phyloP scores from a whole-genome alignment of 2,113 vertebrate species.

The Daboia siamensis region DNA sequence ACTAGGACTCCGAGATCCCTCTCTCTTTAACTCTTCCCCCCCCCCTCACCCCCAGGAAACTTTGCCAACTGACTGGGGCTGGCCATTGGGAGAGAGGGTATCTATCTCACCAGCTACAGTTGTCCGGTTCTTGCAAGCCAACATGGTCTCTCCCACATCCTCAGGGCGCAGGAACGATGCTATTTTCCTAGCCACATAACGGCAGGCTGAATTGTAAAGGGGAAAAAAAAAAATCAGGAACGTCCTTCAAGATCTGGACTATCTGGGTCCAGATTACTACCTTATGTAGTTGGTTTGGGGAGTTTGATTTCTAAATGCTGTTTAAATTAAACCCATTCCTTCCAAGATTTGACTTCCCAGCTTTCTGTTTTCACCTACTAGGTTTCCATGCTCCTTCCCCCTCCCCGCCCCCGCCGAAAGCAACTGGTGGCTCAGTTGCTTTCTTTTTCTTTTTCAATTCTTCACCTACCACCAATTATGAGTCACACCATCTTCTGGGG shows the following conservation, averaged over 20 bases:
- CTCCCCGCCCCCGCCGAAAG: neutral
- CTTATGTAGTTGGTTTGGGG: neutral
- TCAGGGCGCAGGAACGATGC: neutral
- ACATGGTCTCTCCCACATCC: neutral
- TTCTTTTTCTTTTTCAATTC: neutral
- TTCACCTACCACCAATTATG: neutral
- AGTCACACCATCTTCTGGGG: constrained; percentile 9
- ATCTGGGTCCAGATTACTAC: neutral
- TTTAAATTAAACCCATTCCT: neutral
- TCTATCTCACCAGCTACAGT: neutral
- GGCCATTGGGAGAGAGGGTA: neutral
- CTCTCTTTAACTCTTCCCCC: neutral
- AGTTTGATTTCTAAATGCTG: neutral
- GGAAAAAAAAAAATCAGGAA: neutral
- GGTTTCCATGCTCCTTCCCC: no score
- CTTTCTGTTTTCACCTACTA: neutral
- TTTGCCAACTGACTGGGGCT: neutral
- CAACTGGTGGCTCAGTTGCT: neutral
- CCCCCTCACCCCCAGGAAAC: neutral
- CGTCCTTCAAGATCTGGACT: neutral
- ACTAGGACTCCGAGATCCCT: no score
- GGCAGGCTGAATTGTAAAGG: constrained; percentile 14
- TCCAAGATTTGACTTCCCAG: neutral
- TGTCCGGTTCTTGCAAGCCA: neutral
- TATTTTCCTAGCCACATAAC: constrained; percentile 38